Base-by-base conservation (phyloP, 2,888 invertebrate genomes). In the Tiliacea aurago region DNA sequence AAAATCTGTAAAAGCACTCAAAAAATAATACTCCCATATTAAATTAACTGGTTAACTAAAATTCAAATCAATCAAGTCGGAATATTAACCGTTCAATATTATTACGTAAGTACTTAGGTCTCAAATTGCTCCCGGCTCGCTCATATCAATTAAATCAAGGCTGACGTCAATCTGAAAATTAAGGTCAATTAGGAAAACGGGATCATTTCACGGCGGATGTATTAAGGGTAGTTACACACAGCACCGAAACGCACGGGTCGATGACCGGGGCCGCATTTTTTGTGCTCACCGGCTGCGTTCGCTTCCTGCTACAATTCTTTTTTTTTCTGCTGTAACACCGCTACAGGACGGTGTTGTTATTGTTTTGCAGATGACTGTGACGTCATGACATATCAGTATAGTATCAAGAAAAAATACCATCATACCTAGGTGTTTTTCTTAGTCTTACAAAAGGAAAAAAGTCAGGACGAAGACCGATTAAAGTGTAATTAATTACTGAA, bases 281-380 rank as follows among this genome's bases (percentile, higher is more conserved):
- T 93, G 90, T 91, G 87, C 86, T 86, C 92, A 93, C 94, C 96
- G 95, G 94, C 94, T 95, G 95, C 88, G 91, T 89, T 84, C 90
- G 91, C 87, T 95, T 96, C 96, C 96, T 94, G 96, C 94, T 94
- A 94, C 94, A 94, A 93, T 95, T n/a, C n/a, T n/a, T 94, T 88
- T 89, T 93, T 93, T 93, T 93, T 93, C 88, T 91, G 55, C 62
- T 85, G 85, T 83, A 89, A 91, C 93, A 93, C 93, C 93, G 94
- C 91, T 91, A 92, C 91, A 86, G 90, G 90, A 88, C 86, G 89
- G 86, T 87, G 84, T 89, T 91, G 89, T 89, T 87, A 90, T 83
- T 84, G 78, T 86, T 76, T 80, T 69, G 71, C 81, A 80, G 75
- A 81, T 79, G 69, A 84, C 69, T 74, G 83, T 88, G 76, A 83